Base-by-base conservation (phyloP, 2,113 vertebrate species). In the Andinoacara biseriatus region DNA sequence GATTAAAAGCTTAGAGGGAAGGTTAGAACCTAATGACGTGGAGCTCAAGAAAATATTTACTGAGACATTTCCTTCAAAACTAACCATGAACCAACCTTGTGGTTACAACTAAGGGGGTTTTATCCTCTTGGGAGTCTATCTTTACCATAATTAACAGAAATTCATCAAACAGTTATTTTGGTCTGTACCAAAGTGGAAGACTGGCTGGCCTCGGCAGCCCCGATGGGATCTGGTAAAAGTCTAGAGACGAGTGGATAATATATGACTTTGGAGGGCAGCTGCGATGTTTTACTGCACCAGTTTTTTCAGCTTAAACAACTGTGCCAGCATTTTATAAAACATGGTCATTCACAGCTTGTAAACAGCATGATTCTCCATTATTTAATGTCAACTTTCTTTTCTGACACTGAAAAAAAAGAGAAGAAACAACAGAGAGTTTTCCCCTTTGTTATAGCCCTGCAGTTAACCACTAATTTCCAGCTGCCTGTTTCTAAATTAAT, bases 401-500 rank as follows among this genome's bases (percentile, higher is more conserved):
- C 40, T 57, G 62, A 91, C 40, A 84, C 83, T 61, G 15, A 72
- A 76, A 83, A 15, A 14, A 46, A 15, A 38, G 35, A 46, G 17
- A 8, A 3, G 4, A 26, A 63, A 26, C 18, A 67, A 72, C 35
- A 78, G 49, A 10, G 22, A 54, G 62, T 60, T 59, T 79, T 58
- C 59, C 62, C 77, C 52, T 49, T 43, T 5, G 20, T 60, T 81
- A 74, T 10, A 31, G 61, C 61, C 11, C 38, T 76, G 78, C 58
- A 78, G 77, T 77, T 63, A 63, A 75, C 58, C 38, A 60, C 65
- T 85, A 89, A 86, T 81, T 83, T 60, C 61, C 65, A 88, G 74
- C 56, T 60, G 83, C 31, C 35, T 43, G 67, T 78, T 79, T 76
- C 20, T 29, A 63, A 61, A 89, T 86, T 40, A 87, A 90, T 86